phyloP scores from a whole-genome alignment of 2,113 vertebrate species.

The Elephantulus edwardii region DNA sequence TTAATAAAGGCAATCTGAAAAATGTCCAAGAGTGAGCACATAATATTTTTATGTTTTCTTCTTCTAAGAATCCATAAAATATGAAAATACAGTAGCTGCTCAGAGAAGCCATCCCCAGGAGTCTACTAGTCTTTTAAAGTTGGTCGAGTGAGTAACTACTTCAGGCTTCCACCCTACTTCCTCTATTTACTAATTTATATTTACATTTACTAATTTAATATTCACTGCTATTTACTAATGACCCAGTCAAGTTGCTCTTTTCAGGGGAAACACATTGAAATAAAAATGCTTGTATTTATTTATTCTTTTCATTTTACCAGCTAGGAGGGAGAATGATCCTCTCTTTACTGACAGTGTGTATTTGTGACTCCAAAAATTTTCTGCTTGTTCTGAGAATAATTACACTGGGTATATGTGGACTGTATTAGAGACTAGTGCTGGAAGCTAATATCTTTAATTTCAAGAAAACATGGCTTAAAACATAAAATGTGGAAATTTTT shows the following conservation, averaged over 20 bases:
- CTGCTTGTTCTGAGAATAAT: conserved; percentile 38
- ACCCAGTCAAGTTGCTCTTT: not conserved
- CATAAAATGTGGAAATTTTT: too few relatives aligned
- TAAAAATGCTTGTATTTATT: conserved; percentile 35
- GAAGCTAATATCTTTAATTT: not conserved
- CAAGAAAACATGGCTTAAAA: not conserved
- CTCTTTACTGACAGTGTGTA: conserved; percentile 39
- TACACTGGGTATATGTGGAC: not conserved
- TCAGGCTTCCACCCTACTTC: not conserved
- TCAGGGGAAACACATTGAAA: conserved; percentile 10
- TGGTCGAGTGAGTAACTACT: not conserved
- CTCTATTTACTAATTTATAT: too few relatives aligned
- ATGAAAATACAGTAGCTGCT: not conserved
- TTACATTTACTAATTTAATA: too few relatives aligned
- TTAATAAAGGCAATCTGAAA: conserved; percentile 22
- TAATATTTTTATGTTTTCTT: conserved; percentile 36
- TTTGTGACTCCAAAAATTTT: not conserved
- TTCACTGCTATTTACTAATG: not conserved
- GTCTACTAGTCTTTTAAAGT: not conserved
- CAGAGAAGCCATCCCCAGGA: not conserved
- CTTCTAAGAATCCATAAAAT: conserved; percentile 28
- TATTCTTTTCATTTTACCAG: conserved; percentile 9
- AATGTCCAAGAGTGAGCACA: not conserved
- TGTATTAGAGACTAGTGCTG: not conserved
- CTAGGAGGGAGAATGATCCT: conserved; percentile 30